Base-by-base conservation (phyloP, 2,113 vertebrate genomes). In the Hemiscyllium ocellatum region DNA sequence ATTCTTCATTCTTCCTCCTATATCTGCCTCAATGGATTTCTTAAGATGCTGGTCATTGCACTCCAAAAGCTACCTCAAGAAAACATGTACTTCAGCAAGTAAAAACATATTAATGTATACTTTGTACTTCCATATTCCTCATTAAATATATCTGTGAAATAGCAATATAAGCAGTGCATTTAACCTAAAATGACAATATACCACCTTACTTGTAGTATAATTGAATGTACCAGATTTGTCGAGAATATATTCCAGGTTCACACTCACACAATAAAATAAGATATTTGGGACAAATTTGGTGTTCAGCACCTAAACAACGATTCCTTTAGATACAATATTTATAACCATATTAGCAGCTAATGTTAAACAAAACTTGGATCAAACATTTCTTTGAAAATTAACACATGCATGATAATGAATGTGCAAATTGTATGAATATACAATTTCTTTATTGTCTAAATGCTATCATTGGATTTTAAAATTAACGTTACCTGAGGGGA, bases 401-500 rank as follows among this genome's bases (percentile, higher is more conserved):
- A 91, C 52, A 89, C 13, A 65, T 65, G n/a, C 56, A 93, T 20
- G 17, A 93, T 20, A 33, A 4, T 3, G 0, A 33, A 66, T 68
- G 4, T 83, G 56, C 33, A 93, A 68, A 66, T 93, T 0, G 66
- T 65, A 37, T n/a, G 33, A 19, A 66, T 29, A 24, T 52, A 52
- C 19, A 4, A 47, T 47, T 69, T 52, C 8, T 19, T 76, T 26
- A 17, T 17, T 29, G 3, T 47, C 47, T 47, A 61, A 90, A 33
- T 90, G 8, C 12, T 56, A 61, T n/a, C 26, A 61, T 61, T 90
- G 87, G 56, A 90, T 70, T 13, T 24, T 47, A 95, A 72, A 52
- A 47, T n/a, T 52, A 72, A 72, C 13, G 24, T 95, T 95, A 95
- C 94, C 94, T 95, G 22, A 95, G 94, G 26, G 94, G 94, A 50